phyloP scores from a whole-genome alignment of 2,113 vertebrate species.

The Mesocricetus auratus region DNA sequence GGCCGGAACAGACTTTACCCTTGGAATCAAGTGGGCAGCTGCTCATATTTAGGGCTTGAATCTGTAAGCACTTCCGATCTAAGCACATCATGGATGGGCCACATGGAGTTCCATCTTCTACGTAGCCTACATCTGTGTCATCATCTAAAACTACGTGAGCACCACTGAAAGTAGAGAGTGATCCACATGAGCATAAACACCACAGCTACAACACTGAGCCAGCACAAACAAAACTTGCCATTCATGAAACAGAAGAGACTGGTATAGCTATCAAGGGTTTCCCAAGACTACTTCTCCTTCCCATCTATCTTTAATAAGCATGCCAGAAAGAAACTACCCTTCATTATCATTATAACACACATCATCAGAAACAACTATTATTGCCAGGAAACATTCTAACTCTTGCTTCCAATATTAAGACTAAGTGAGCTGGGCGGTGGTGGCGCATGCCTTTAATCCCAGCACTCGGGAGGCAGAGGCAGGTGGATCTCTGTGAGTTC shows the following conservation, averaged over 20 bases:
- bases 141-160: conserved; percentile 98
- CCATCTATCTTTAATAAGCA: background rate
- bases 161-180: conserved; percentile 87
- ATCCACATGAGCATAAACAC: conserved; percentile 68
- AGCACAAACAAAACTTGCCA: background rate
- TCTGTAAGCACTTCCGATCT: conserved; percentile 98
- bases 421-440: too few species aligned
- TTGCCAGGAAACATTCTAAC: background rate
- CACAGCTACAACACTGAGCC: background rate
- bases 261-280: background rate
- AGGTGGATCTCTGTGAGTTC: too few species aligned
- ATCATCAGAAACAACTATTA: background rate
- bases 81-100: conserved; percentile 99
- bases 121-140: conserved; percentile 97
- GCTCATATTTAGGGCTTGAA: conserved; percentile 98
- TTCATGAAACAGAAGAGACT: background rate
- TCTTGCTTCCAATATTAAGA: background rate
- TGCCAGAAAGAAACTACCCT: background rate
- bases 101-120: conserved; percentile 98
- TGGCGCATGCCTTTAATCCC: too few species aligned
- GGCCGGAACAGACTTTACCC: conserved; percentile 96
- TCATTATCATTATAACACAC: background rate
- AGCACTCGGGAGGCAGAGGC: too few species aligned
- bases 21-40: conserved; percentile 95
- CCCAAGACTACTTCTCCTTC: background rate